Base-by-base conservation (phyloP, 2,888 invertebrate species). In the Ariolimax columbianus region DNA sequence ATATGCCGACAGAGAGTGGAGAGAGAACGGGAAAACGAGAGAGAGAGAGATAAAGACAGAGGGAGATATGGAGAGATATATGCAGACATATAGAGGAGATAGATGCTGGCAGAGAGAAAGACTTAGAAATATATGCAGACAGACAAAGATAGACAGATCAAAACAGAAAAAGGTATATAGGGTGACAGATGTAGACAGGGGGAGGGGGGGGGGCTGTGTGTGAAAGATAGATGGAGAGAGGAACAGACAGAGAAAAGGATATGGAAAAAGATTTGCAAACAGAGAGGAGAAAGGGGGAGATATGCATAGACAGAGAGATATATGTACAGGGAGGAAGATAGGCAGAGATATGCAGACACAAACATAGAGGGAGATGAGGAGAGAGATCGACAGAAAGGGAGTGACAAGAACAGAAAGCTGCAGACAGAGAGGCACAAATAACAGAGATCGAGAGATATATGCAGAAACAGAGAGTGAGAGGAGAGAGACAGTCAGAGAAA, bases 291-390 rank as follows among this genome's bases (percentile, higher is more conserved):
- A 26, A 36, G 36, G 33, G 63, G 36, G n/a, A n/a, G n/a, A n/a
- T n/a, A n/a, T n/a, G n/a, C n/a, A n/a, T n/a, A n/a, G n/a, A n/a
- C n/a, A n/a, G n/a, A n/a, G n/a, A n/a, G n/a, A n/a, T n/a, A n/a
- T n/a, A n/a, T n/a, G n/a, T n/a, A n/a, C n/a, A n/a, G 63, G 55
- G 63, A 79, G 63, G 30, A 30, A 79, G 79, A 63, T 19, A 63
- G 63, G 55, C 38, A 79, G 63, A 26, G 26, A 66, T 6, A 26
- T 19, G 23, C 19, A 6, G 23, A 26, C 19, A 26, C 4, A 63
- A 26, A 26, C 4, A 63, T 11, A 26, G 26, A 63, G 63, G n/a
- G 26, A 63, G 63, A 26, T 6, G 23, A n/a, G n/a, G n/a, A n/a
- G n/a, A n/a, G n/a, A n/a, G n/a, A n/a, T n/a, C n/a, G n/a, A n/a